Percentiles rank a stretch among this genome's conserved stretches.
These are phyloP conservation scores for Ochropleura plecta DNA, from an alignment of 2,888 invertebrate genomes.

Conservation along the genomic window DNA sequence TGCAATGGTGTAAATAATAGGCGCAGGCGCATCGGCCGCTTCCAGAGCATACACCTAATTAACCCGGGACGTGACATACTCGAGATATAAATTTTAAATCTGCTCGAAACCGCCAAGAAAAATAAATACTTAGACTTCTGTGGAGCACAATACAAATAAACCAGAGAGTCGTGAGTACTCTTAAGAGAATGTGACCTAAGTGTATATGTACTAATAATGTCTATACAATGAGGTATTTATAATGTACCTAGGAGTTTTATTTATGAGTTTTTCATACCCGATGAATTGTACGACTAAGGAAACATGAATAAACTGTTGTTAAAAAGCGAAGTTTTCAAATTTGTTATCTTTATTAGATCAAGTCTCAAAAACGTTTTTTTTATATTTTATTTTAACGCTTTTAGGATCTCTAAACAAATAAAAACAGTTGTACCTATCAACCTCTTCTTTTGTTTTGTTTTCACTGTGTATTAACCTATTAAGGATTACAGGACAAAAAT, in stretches of 20 bases:
- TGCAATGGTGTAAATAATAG: constrained; percentile 80
- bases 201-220: neutral
- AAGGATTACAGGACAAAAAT: neutral
- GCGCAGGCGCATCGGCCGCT: constrained; percentile 67
- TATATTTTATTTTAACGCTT: neutral
- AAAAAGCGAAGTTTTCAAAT: too few species aligned
- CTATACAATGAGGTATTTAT: constrained; percentile 29
- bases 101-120: constrained; percentile 76
- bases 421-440: neutral
- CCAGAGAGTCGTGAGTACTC: constrained; percentile 4
- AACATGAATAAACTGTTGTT: too few species aligned
- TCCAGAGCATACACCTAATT: constrained; percentile 84
- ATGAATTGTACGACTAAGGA: neutral
- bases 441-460: neutral
- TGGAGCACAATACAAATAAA: constrained; percentile 52
- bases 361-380: too few species aligned
- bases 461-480: neutral
- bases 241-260: constrained; percentile 5
- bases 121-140: constrained; percentile 71
- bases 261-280: neutral
- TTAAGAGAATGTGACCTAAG: constrained; percentile 17
- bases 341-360: too few species aligned
- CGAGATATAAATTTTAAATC: constrained; percentile 87
- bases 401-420: neutral
- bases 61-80: constrained; percentile 86